A percentile compares a stretch with the other conserved stretches of the same genome.
These are phyloP conservation scores for Condylostylus longicornis DNA, from an alignment of 1,140 invertebrate species.

Conservation along the genomic window DNA sequence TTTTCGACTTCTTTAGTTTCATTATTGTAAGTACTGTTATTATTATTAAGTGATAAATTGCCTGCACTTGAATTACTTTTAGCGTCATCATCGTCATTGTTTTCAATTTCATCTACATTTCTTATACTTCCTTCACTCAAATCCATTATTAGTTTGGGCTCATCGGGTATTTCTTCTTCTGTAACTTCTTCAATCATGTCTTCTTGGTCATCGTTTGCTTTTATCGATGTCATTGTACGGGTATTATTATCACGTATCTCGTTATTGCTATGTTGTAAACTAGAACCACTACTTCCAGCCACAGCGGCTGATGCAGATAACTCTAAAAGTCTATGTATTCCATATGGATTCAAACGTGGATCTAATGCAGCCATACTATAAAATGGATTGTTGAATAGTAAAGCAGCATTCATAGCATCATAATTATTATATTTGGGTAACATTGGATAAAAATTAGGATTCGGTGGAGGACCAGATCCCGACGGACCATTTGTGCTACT, in stretches of 20 bases:
- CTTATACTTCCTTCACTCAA: slow-evolving; percentile 37
- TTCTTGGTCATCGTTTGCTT: slow-evolving; percentile 21
- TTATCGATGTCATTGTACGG: too few relatives aligned
- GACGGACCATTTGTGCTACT: slow-evolving; percentile 3
- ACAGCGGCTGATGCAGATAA: slow-evolving; percentile 23
- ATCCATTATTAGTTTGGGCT: slow-evolving; percentile 48
- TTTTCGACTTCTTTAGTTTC: slow-evolving; percentile 16
- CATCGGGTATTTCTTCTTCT: slow-evolving; percentile 38
- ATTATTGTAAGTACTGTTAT: slow-evolving; percentile 1
- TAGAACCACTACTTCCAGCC: slow-evolving; percentile 9
- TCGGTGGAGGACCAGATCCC: not conserved
- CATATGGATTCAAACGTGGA: slow-evolving; percentile 24
- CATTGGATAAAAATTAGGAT: slow-evolving; percentile 10
- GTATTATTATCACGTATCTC: too few relatives aligned
- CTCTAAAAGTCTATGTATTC: slow-evolving; percentile 25
- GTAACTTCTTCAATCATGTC: slow-evolving; percentile 38
- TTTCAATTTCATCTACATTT: not conserved
- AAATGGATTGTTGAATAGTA: slow-evolving; percentile 33
- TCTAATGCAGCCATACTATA: slow-evolving; percentile 22
- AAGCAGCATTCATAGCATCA: slow-evolving; percentile 43
- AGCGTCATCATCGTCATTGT: slow-evolving; percentile 18
- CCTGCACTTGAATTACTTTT: slow-evolving; percentile 34
- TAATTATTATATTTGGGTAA: slow-evolving; percentile 34
- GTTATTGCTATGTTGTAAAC: slow-evolving; percentile 4
- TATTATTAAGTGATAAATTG: too few relatives aligned